Conservation (phyloP, 2,888 invertebrate genomes). For the Chymomyza caudatula region DNA sequence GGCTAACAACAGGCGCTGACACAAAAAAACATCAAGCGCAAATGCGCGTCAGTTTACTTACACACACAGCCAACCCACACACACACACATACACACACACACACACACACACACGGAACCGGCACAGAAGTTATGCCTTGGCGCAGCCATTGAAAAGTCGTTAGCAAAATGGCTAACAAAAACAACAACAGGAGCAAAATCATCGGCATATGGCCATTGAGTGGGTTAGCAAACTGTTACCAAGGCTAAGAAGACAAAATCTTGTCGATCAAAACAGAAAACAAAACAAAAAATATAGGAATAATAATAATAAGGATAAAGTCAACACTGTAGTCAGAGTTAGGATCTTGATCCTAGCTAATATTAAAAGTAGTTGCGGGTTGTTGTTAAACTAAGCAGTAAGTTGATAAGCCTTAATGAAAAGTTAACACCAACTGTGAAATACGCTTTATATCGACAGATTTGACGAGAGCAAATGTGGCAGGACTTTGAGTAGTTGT, state of each 20-base stretch:
- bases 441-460: neutral
- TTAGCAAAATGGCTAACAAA: constrained; percentile 54
- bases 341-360: neutral
- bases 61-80: neutral
- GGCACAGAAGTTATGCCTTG: constrained; percentile 60
- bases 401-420: neutral
- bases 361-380: neutral
- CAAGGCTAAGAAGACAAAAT: neutral
- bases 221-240: neutral
- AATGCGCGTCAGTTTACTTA: neutral
- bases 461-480: neutral
- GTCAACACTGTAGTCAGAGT: neutral
- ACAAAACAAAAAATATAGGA: neutral
- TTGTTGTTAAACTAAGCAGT: neutral
- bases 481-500: neutral
- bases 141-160: constrained; percentile 68
- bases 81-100: constrained; percentile 28
- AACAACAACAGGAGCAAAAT: neutral
- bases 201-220: neutral
- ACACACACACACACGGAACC: constrained; percentile 2
- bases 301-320: neutral
- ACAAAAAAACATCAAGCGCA: constrained; percentile 8
- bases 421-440: neutral
- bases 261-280: neutral
- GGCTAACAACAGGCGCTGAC: constrained; percentile 12